phyloP scores from a whole-genome alignment of 2,113 vertebrate species.

The Sprattus sprattus region DNA sequence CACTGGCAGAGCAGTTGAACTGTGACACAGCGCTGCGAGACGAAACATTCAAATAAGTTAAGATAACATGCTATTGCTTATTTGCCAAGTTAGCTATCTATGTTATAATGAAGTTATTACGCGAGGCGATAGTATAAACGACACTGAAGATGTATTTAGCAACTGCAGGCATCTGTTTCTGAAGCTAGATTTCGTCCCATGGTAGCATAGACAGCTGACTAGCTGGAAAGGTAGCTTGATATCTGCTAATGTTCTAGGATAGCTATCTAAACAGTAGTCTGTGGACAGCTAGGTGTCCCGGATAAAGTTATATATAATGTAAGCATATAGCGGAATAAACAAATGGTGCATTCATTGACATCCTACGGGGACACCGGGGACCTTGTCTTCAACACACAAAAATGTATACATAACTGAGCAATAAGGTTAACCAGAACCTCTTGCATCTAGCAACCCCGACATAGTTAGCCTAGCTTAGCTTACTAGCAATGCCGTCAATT shows the following conservation, averaged over 20 bases:
- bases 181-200: not conserved
- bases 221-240: not conserved
- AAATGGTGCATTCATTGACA: not conserved
- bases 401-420: not conserved
- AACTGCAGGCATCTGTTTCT: not conserved
- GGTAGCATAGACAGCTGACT: not conserved
- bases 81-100: not conserved
- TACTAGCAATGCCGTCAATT: not conserved
- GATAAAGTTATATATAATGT: not conserved
- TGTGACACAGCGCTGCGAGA: not conserved
- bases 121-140: not conserved
- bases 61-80: not conserved
- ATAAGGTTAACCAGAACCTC: not conserved
- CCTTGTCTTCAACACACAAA: not conserved
- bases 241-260: not conserved
- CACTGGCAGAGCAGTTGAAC: not conserved
- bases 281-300: not conserved
- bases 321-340: not conserved
- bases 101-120: not conserved
- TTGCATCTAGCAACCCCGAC: not conserved
- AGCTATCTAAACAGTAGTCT: not conserved
- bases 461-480: not conserved
- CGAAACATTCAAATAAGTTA: not conserved
- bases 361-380: not conserved
- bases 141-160: not conserved